These are phyloP conservation scores for Melangyna quadrimaculata DNA, from an alignment of 2,888 invertebrate species.

Conservation along the genomic window DNA sequence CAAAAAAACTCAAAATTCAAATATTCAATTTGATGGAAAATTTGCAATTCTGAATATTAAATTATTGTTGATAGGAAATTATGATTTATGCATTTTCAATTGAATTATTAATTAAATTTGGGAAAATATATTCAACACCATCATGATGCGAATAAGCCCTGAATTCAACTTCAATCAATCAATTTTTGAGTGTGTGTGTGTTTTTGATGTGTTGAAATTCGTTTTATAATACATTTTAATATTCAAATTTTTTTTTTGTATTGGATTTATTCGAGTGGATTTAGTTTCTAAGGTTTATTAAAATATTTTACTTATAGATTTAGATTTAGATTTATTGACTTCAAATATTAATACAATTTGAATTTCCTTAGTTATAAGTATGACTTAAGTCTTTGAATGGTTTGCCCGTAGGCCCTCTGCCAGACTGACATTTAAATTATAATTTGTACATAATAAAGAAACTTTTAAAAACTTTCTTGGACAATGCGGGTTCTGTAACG, in stretches of 20 bases:
- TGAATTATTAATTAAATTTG: constrained; percentile 58
- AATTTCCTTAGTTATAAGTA: too few species aligned
- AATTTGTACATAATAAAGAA: too few species aligned
- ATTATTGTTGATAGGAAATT: constrained; percentile 15
- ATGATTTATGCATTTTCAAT: constrained; percentile 46
- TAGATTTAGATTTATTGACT: too few species aligned
- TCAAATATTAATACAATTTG: too few species aligned
- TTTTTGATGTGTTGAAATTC: constrained; percentile 15
- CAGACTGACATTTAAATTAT: too few species aligned
- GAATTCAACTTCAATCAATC: too few species aligned
- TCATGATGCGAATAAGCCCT: too few species aligned
- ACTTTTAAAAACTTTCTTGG: too few species aligned
- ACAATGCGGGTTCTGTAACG: too few species aligned
- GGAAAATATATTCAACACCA: constrained; percentile 1
- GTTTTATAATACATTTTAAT: background rate
- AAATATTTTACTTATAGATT: background rate
- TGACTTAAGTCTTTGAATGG: too few species aligned
- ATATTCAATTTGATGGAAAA: background rate
- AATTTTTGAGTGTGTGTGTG: background rate
- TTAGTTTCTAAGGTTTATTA: background rate
- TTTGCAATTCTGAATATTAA: constrained; percentile 3
- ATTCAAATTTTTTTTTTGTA: background rate
- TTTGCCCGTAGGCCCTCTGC: too few species aligned
- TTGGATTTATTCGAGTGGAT: background rate
- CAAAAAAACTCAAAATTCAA: background rate